phyloP scores from a whole-genome alignment of 53 echinoderm and acorn worm genomes.

The Luidia sarsii region DNA sequence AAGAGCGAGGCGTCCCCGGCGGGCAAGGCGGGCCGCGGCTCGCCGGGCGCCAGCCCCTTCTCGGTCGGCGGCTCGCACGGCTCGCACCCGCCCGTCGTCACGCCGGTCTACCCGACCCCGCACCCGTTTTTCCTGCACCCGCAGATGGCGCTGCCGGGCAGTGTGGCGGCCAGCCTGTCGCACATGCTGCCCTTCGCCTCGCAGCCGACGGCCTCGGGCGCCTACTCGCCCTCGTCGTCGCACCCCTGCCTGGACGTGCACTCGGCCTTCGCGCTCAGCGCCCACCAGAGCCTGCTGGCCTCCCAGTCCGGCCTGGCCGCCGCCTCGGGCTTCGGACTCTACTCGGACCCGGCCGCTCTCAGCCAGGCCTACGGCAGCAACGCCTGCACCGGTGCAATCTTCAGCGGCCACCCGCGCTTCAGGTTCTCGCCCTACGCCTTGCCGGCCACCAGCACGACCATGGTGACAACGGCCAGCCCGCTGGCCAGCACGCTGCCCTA shows the following conservation, averaged over 20 bases:
- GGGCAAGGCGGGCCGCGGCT: slow-evolving; percentile 8
- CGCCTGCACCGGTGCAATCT: slow-evolving; percentile 95
- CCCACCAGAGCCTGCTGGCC: slow-evolving; percentile 61
- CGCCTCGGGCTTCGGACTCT: slow-evolving; percentile 72
- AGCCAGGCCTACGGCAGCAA: slow-evolving; percentile 88
- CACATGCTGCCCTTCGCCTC: slow-evolving; percentile 82
- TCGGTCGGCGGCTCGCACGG: slow-evolving; percentile 47
- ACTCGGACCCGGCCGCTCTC: slow-evolving; percentile 78
- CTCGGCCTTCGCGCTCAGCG: slow-evolving; percentile 52
- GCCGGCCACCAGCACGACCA: slow-evolving; percentile 78
- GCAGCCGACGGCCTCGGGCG: slow-evolving; percentile 60
- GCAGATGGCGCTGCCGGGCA: slow-evolving; percentile 69
- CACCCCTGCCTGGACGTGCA: slow-evolving; percentile 50
- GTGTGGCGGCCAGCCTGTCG: slow-evolving; percentile 76
- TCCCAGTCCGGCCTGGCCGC: slow-evolving; percentile 73
- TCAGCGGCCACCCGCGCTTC: slow-evolving; percentile 89
- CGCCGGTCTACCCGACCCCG: slow-evolving; percentile 83
- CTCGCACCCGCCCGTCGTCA: slow-evolving; percentile 85
- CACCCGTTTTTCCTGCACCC: slow-evolving; percentile 93
- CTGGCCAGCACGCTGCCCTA: slow-evolving; percentile 87
- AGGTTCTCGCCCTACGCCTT: slow-evolving; percentile 94
- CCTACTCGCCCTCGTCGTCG: slow-evolving; percentile 38
- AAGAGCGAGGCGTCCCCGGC: slow-evolving; percentile 16
- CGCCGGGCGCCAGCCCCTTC: slow-evolving; percentile 59
- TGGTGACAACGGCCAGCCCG: slow-evolving; percentile 84